Evolutionary conservation across 2,888 invertebrate genomes (phyloP).

Genomic region (Drosophila kanekoi): DNA sequence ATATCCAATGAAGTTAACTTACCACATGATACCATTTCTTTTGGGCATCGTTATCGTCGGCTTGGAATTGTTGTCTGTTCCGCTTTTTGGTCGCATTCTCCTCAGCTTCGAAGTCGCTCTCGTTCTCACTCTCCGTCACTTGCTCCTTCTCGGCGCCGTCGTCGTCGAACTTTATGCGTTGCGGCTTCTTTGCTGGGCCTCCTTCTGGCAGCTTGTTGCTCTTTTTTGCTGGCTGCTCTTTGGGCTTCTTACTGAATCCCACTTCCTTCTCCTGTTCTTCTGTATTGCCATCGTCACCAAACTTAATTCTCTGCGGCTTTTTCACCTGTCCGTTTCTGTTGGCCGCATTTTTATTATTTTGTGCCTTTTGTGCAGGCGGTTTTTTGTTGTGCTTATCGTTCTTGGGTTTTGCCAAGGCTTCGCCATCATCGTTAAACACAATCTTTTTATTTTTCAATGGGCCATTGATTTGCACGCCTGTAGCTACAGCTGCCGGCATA

Average conservation of each 20-base stretch:
- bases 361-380: conserved; percentile 16
- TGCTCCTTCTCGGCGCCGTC: conserved; percentile 34
- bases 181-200: conserved; percentile 36
- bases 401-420: conserved; percentile 45
- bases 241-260: conserved; percentile 15
- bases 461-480: conserved; percentile 45
- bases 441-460: conserved; percentile 80
- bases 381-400: conserved; percentile 50
- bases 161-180: conserved; percentile 72
- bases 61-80: conserved; percentile 51
- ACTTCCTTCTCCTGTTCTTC: conserved; percentile 11
- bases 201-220: conserved; percentile 17
- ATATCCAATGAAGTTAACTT: conserved; percentile 34
- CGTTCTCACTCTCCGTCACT: conserved; percentile 27
- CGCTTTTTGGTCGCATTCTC: conserved; percentile 37
- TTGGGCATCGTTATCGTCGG: conserved; percentile 66
- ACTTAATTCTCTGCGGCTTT: conserved; percentile 45
- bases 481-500: conserved; percentile 72
- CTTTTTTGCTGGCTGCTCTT: conserved; percentile 21
- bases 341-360: conserved; percentile 12
- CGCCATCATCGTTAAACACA: conserved; percentile 80
- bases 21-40: conserved; percentile 84
- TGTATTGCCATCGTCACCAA: conserved; percentile 29
- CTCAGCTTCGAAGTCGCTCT: conserved; percentile 30
- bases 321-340: conserved; percentile 16